These are phyloP conservation scores for Polietes domitor DNA, from an alignment of 2,888 invertebrate species.

Conservation along the genomic window DNA sequence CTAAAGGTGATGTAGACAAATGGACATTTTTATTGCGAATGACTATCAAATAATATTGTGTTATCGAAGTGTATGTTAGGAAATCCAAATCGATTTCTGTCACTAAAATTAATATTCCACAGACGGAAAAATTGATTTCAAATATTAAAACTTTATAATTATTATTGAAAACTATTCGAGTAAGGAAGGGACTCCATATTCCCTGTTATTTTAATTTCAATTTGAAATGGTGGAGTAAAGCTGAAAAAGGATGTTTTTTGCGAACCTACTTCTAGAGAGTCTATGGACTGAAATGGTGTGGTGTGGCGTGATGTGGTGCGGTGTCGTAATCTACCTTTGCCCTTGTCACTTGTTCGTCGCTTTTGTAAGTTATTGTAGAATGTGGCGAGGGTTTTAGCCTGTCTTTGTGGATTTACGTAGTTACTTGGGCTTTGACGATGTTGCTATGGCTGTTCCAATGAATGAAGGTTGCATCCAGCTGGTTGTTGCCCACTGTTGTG, in stretches of 20 bases:
- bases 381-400: not conserved
- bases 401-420: not conserved
- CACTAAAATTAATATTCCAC: too few relatives aligned
- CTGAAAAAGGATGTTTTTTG: not conserved
- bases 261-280: too few relatives aligned
- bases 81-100: too few relatives aligned
- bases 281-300: not conserved
- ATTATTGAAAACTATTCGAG: too few relatives aligned
- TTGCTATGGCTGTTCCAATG: not conserved
- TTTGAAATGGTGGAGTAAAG: not conserved
- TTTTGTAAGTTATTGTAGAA: not conserved
- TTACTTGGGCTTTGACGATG: not conserved
- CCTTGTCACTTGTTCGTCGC: not conserved
- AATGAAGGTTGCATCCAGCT: slow-evolving; percentile 13
- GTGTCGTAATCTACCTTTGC: not conserved
- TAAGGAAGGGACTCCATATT: too few relatives aligned
- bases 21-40: too few relatives aligned
- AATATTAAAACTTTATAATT: too few relatives aligned
- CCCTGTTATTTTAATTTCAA: too few relatives aligned
- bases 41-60: too few relatives aligned
- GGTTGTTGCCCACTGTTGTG: not conserved
- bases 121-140: too few relatives aligned
- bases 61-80: too few relatives aligned
- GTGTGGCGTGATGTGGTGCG: not conserved
- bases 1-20: too few relatives aligned